Base-by-base conservation (phyloP, 2,888 invertebrate species). In the Mesorhabditis sp. region DNA sequence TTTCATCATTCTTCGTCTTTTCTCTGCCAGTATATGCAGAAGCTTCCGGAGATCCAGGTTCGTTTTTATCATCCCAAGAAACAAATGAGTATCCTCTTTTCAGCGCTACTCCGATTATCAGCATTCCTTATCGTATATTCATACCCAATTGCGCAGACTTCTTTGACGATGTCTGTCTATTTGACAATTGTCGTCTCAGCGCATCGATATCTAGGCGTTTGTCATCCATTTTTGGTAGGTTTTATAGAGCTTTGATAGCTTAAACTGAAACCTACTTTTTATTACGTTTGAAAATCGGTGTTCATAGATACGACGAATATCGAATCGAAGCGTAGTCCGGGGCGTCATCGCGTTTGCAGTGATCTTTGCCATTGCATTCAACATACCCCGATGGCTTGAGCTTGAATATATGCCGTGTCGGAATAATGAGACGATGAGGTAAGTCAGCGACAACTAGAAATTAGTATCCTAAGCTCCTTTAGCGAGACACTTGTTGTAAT, bases 1-100 rank as follows among this genome's bases (percentile, higher is more conserved):
- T 80, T 69, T 75, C 80, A 6, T 81, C 81, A 4, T 81, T 81
- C 70, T 80, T 82, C 69, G 80, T 82, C 13, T 81, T 82, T 63
- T 80, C 80, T 10, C 74, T 81, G 43, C 82, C 82, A 7, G 80
- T 79, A 7, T 79, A 81, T 41, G 81, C 81, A 10, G 82, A 82
- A 70, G 67, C 70, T 50, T 72, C 72, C 0, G 62, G 71, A 5
- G 70, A 76, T 43, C 67, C 72, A 7, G 67, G 74, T 74, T n/a
- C 62, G 70, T 65, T n/a, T n/a, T 50, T 50, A 50, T 13, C 58
- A 10, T 50, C 10, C 58, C 58, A 2, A 50, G 58, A 50, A n/a
- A 50, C 7, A 50, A n/a, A 50, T 10, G 1, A 28, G 28, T 28
- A 28, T 28, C 28, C 28, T 13, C 7, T 50, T 50, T 50, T 50